Evolutionary conservation across 1,140 invertebrate genomes (phyloP), one percentile per base, ranked within the genome.

Genomic region (Cydia fagiglandana): DNA sequence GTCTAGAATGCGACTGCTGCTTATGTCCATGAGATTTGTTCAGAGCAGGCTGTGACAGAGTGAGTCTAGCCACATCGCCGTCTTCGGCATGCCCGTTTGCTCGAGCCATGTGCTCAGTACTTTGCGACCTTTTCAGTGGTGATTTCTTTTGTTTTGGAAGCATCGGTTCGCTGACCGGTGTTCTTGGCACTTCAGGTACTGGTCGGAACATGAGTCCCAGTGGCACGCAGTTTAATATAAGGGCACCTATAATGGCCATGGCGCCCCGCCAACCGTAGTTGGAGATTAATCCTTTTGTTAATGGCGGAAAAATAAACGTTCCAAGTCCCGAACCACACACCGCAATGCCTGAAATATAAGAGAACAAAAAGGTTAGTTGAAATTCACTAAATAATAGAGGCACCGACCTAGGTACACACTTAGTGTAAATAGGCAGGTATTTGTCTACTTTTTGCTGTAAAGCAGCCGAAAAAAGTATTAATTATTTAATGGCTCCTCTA

Each of bases 321-420:
- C 97, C 97, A 15, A 98, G 94, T 4, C 97, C 97, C 5, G 98
- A 98, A 3, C 98, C 98, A 83, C 98, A 99, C 0, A 99, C 98
- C 0, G 98, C 98, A 30, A 99, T 98, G 12, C 93, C 93, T 93
- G 85, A 77, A 89, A 85, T 70, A 20, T 41, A 20, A 78, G 70
- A 77, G 28, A 73, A 68, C 47, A 24, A 28, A 66, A 77, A 53
- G n/a, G 0, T 53, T 17, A 53, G 15, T 4, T 34, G 34, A 34
- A 34, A 34, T 34, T 34, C 0, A 34, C 34, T 34, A 6, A 34
- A 34, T 34, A 34, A 34, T 34, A 34, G 34, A 34, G 34, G 5
- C 4, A 34, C 5, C 34, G 0, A 34, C 34, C 34, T 5, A 30
- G 2, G 2, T 30, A 34, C 34, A 34, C 6, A 34, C 34, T 34